Conservation (phyloP, 2,113 vertebrate species). For the Ictalurus punctatus region DNA sequence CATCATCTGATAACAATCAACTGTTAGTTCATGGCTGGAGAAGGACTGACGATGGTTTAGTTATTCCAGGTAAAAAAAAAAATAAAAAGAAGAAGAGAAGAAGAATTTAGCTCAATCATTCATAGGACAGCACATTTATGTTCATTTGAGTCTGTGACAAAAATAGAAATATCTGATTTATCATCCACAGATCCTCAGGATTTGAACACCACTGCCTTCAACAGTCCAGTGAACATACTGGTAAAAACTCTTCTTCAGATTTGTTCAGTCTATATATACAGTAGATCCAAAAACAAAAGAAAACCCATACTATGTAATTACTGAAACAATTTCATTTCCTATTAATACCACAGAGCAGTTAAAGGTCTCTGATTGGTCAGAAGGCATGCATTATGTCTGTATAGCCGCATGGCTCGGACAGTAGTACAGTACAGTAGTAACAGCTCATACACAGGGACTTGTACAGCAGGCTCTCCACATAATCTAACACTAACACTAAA, state of each 20-base stretch:
- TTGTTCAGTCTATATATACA: neutral
- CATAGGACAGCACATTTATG: neutral
- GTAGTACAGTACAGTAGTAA: neutral
- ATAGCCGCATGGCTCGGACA: neutral
- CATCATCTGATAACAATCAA: neutral
- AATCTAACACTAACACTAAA: neutral
- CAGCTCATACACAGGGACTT: neutral
- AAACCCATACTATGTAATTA: neutral
- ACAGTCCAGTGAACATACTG: neutral
- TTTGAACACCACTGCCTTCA: neutral
- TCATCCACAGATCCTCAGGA: conserved; percentile 15
- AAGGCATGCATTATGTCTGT: neutral
- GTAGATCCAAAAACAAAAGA: too few species aligned
- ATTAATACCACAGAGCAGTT: neutral
- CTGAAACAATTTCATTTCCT: neutral
- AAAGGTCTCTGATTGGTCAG: neutral
- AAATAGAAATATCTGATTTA: neutral
- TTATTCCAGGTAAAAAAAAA: conserved; percentile 3
- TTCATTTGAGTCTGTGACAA: neutral
- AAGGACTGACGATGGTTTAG: neutral
- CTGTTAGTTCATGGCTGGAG: conserved; percentile 5
- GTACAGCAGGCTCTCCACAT: neutral
- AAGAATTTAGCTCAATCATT: neutral
- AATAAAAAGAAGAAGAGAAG: neutral
- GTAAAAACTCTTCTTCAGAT: neutral